Base-by-base conservation (phyloP, 2,888 invertebrate species). In the Melieria picta region DNA sequence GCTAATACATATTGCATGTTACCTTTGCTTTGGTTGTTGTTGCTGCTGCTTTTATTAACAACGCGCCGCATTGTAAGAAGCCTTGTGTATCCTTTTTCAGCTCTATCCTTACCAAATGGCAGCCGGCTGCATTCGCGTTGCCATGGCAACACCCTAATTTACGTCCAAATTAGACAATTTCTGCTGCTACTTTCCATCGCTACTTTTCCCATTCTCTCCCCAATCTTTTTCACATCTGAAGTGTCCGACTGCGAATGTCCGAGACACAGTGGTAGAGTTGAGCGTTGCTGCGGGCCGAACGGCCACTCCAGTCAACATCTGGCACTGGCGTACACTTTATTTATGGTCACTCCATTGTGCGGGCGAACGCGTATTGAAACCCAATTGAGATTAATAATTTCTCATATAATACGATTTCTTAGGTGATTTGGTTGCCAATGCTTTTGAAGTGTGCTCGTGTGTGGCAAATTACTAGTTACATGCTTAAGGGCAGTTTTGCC, bases 141-240 rank as follows among this genome's bases (percentile, higher is more conserved):
- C 74, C 77, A 76, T 75, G 76, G 77, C 76, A 79, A 77, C 80
- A 75, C 81, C 81, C 81, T 80, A 80, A 81, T 80, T 79, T 79
- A 72, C 63, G 77, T 77, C 76, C 74, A 74, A 76, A 76, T 46
- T 65, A 45, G 30, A 30, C 30, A 30, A 30, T 30, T 30, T 30
- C 30, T 2, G 30, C 30, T 30, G 30, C 30, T 30, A 30, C 2
- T 30, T 30, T 30, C 30, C 30, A 30, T 30, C 30, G 30, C 30
- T 30, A 30, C 30, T 30, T 30, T 30, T 30, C 30, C 30, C 30
- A 30, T 30, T 30, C 30, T 30, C 30, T 30, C 30, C 30, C 30
- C 30, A 30, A 30, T 2, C 30, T 30, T 30, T 30, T 30, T 30
- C 30, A 30, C 30, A 30, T 30, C 30, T 30, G 30, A 2, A 30